These are phyloP conservation scores for Harmothoe impar DNA, from an alignment of 2,888 invertebrate genomes.

Conservation along the genomic window DNA sequence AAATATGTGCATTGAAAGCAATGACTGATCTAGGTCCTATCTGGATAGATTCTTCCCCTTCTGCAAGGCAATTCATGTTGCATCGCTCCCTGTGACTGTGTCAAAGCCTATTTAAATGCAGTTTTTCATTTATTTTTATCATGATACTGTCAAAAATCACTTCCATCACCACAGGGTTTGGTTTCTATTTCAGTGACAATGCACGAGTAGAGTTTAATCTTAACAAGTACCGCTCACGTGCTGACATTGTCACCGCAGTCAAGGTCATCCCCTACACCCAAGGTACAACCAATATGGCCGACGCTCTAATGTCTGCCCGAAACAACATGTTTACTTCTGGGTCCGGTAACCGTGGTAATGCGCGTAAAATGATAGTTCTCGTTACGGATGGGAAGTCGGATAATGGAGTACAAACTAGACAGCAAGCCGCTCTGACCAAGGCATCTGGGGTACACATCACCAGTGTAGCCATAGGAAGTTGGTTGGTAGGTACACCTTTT, in stretches of 20 bases:
- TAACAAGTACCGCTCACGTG: slow-evolving; percentile 51
- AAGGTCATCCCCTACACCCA: slow-evolving; percentile 57
- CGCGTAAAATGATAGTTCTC: slow-evolving; percentile 53
- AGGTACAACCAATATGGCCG: slow-evolving; percentile 65
- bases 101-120: no score
- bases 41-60: no score
- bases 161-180: no score
- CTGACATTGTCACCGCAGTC: slow-evolving; percentile 34
- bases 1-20: no score
- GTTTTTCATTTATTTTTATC: no score
- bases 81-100: no score
- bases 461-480: slow-evolving; percentile 66
- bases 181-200: slow-evolving; percentile 58
- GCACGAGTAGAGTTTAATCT: slow-evolving; percentile 63
- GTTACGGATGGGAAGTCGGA: slow-evolving; percentile 66
- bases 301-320: slow-evolving; percentile 60
- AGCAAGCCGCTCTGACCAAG: slow-evolving; percentile 60
- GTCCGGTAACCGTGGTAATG: slow-evolving; percentile 46
- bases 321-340: slow-evolving; percentile 54
- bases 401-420: slow-evolving; percentile 25
- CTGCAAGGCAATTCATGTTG: no score
- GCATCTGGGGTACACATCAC: slow-evolving; percentile 64
- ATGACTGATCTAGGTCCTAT: no score
- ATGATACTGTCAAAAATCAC: no score
- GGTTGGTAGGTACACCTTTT: slow-evolving; percentile 57